phyloP scores from a whole-genome alignment of 1,140 invertebrate genomes.

The Cotesia glomerata region DNA sequence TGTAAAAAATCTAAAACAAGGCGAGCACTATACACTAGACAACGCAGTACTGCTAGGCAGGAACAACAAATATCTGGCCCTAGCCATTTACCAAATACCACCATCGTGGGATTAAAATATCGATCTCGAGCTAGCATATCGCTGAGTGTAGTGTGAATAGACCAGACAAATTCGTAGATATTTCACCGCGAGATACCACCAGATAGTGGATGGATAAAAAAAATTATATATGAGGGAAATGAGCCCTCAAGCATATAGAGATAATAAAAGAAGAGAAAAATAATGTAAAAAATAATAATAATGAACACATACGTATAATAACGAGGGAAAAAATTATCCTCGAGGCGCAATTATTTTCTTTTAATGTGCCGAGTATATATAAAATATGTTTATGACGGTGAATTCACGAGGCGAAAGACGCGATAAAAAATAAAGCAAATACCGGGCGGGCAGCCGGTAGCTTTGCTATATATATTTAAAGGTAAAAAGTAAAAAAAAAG shows the following conservation, averaged over 20 bases:
- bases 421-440: background rate
- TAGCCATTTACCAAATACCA: conserved; percentile 56
- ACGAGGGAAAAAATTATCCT: background rate
- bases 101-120: conserved; percentile 64
- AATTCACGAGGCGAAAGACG: background rate
- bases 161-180: conserved; percentile 9
- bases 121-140: conserved; percentile 48
- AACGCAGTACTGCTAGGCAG: background rate
- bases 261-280: background rate
- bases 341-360: background rate
- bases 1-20: no score
- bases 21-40: no score
- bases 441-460: background rate
- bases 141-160: background rate
- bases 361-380: conserved; percentile 2
- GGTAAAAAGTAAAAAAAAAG: no score
- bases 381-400: conserved; percentile 11
- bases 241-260: background rate
- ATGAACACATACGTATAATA: no score
- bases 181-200: background rate
- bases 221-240: conserved; percentile 11
- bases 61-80: background rate
- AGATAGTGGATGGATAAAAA: conserved; percentile 1
- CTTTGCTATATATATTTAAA: no score
- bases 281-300: background rate